phyloP scores from a whole-genome alignment of 2,113 vertebrate species.

The Embiotoca jacksoni region DNA sequence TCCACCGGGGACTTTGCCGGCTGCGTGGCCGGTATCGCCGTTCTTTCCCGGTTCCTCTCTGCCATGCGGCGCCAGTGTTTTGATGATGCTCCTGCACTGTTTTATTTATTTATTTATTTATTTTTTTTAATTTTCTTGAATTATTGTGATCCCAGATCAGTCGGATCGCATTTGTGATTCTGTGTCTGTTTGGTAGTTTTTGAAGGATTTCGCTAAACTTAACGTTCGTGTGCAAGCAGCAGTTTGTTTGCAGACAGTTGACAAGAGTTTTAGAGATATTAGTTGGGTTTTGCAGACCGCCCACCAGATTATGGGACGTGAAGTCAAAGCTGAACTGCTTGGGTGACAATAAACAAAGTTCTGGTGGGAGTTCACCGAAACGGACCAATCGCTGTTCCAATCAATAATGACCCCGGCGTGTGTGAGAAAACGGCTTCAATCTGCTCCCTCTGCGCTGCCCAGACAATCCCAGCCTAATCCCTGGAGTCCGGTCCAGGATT shows the following conservation, averaged over 20 bases:
- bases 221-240: too few species aligned
- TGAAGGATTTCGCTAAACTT: too few species aligned
- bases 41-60: neutral
- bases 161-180: too few species aligned
- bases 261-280: neutral
- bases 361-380: conserved; percentile 26
- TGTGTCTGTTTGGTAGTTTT: too few species aligned
- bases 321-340: neutral
- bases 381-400: conserved; percentile 43
- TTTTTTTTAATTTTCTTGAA: too few species aligned
- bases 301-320: neutral
- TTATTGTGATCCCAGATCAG: too few species aligned
- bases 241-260: too few species aligned
- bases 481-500: conserved; percentile 73
- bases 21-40: neutral
- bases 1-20: neutral
- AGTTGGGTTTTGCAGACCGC: neutral
- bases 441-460: conserved; percentile 64
- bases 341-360: conserved; percentile 9
- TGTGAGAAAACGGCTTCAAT: conserved; percentile 64
- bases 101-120: too few species aligned
- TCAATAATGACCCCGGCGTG: conserved; percentile 43
- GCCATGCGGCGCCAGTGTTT: neutral
- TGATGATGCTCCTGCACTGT: conserved; percentile 1
- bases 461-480: conserved; percentile 78